Percentiles rank a stretch among this genome's conserved stretches.
Conservation (phyloP, 2,113 vertebrate genomes). For the Sapayoa aenigma region DNA sequence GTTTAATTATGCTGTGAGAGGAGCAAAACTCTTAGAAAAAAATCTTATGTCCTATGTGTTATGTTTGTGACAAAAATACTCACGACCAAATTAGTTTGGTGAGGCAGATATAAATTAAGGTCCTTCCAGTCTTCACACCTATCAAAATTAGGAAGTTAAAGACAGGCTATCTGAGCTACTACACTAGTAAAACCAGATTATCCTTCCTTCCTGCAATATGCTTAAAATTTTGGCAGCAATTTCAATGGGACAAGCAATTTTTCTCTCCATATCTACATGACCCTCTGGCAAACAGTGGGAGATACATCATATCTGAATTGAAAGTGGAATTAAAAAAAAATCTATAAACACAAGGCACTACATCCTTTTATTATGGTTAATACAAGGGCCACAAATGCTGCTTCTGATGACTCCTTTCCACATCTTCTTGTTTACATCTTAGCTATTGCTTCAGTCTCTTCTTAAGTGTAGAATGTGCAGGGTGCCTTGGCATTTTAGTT, state of each 20-base stretch:
- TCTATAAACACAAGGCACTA: neutral
- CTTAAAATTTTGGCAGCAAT: neutral
- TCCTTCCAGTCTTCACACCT: neutral
- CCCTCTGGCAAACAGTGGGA: neutral
- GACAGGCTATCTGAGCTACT: neutral
- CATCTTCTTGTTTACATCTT: neutral
- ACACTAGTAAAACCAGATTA: neutral
- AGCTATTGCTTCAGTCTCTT: neutral
- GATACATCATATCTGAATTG: neutral
- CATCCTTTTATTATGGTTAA: neutral
- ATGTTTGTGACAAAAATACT: neutral
- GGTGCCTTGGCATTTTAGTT: neutral
- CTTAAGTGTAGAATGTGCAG: neutral
- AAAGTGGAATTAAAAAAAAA: neutral
- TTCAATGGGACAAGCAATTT: neutral
- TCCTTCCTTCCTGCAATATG: neutral
- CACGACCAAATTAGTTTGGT: neutral
- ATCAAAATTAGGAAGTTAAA: neutral
- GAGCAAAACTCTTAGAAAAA: neutral
- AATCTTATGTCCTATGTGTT: neutral
- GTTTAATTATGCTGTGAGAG: neutral
- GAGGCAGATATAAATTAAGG: neutral
- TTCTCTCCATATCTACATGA: neutral
- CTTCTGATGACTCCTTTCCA: neutral
- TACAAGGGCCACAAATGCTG: neutral